phyloP scores from a whole-genome alignment of 2,113 vertebrate genomes.

The Zeus faber region DNA sequence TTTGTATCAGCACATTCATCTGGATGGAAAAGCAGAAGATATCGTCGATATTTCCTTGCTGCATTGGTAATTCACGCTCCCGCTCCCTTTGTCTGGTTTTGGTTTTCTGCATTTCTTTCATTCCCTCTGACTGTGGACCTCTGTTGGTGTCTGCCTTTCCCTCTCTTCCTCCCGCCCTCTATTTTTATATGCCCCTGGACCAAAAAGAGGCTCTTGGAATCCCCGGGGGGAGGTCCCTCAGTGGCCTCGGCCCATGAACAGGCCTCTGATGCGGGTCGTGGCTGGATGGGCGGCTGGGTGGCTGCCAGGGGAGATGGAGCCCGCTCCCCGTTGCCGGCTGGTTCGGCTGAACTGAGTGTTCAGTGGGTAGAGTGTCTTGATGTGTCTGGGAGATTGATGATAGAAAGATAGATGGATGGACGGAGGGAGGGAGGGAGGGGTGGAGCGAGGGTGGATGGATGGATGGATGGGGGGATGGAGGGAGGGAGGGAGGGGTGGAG shows the following conservation, averaged over 20 bases:
- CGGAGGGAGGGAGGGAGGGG: background rate
- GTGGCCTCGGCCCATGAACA: conserved; percentile 25
- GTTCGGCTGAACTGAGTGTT: conserved; percentile 18
- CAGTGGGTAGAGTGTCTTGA: background rate
- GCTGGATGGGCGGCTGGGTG: conserved; percentile 31
- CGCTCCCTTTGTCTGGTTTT: no score
- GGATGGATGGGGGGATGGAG: no score
- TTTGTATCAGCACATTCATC: no score
- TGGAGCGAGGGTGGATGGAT: no score
- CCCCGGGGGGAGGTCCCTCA: conserved; percentile 17
- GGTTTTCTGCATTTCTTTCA: background rate
- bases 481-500: no score
- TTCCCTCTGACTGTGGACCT: background rate
- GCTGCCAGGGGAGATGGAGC: conserved; percentile 33
- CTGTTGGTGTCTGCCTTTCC: background rate
- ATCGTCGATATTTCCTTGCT: no score
- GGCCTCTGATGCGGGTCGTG: conserved; percentile 37
- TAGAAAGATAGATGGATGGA: background rate
- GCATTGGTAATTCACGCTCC: no score
- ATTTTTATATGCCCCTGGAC: background rate
- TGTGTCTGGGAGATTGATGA: background rate
- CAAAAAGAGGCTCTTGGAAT: no score
- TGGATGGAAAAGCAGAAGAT: no score
- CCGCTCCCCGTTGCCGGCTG: conserved; percentile 1
- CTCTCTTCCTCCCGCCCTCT: background rate